These are phyloP conservation scores for Cranoglanis bouderius DNA, from an alignment of 2,113 vertebrate genomes.

Conservation along the genomic window DNA sequence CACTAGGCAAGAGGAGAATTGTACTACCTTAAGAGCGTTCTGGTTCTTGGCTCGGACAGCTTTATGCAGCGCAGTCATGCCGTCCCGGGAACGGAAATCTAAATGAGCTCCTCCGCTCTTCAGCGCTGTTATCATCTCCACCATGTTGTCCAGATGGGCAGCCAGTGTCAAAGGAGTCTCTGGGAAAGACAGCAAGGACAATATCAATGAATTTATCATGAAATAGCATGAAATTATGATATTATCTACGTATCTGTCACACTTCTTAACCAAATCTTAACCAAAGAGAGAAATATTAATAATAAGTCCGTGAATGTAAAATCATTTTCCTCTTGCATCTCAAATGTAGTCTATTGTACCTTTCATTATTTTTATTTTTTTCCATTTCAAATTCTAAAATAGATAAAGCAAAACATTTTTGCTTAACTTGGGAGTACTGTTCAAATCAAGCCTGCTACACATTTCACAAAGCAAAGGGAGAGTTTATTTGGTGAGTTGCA, in stretches of 20 bases:
- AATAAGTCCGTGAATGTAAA: not conserved
- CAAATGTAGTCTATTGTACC: no score
- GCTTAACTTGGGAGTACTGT: no score
- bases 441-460: not conserved
- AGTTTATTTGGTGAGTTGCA: not conserved
- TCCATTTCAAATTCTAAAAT: not conserved
- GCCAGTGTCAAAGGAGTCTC: slow-evolving; percentile 84
- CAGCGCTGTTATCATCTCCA: slow-evolving; percentile 78
- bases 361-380: no score
- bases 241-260: not conserved
- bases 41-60: slow-evolving; percentile 80
- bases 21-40: slow-evolving; percentile 77
- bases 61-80: slow-evolving; percentile 85
- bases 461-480: not conserved
- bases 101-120: slow-evolving; percentile 83
- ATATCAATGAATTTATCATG: not conserved
- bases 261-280: not conserved
- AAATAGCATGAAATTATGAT: not conserved
- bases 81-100: slow-evolving; percentile 84
- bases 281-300: not conserved
- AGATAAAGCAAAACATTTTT: not conserved
- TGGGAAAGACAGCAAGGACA: slow-evolving; percentile 49
- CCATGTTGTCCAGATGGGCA: slow-evolving; percentile 75
- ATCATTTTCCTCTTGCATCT: not conserved
- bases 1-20: not conserved